Base-by-base conservation (phyloP, 2,888 invertebrate genomes). In the Ectemnius lituratus region DNA sequence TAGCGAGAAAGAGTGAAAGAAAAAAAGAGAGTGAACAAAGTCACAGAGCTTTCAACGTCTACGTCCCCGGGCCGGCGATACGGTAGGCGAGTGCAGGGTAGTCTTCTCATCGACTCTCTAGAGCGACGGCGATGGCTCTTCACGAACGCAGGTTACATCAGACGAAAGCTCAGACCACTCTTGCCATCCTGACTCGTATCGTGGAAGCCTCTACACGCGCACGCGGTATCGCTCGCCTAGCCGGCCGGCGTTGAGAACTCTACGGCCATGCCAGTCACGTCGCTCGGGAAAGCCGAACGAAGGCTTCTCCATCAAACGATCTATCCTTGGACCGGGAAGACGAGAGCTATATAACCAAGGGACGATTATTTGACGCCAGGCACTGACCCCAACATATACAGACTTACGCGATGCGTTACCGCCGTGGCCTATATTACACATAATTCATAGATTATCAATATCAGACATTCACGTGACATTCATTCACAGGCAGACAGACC, bases 41-140 rank as follows among this genome's bases (percentile, higher is more conserved):
- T 86, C 83, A 83, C 77, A 82, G 85, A 82, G 85, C 75, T 83
- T 84, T 88, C 88, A 86, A 89, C 88, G 88, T 86, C 75, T 64
- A 76, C 64, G 85, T 85, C 86, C 89, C 89, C 88, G 90, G 88
- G 89, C 88, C 86, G 86, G 86, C 88, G 89, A 90, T 89, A 87
- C 84, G 82, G 78, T 84, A 82, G 81, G 80, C 60, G 70, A 81
- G 73, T 63, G 68, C 67, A 76, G 69, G 65, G 66, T 67, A 81
- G 67, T 46, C 73, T 73, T 52, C 72, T 63, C 69, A 49, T 65
- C 65, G 56, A 68, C 62, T 59, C 47, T 45, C 60, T 67, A 16
- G 67, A 71, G 61, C 67, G 23, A 67, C 60, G 57, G 67, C 67
- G 67, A 65, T 52, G 28, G 20, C 27, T 62, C 62, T 52, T 13